phyloP scores from a whole-genome alignment of 2,797 vertebrate genomes.

The Acrocephalus scirpaceus region DNA sequence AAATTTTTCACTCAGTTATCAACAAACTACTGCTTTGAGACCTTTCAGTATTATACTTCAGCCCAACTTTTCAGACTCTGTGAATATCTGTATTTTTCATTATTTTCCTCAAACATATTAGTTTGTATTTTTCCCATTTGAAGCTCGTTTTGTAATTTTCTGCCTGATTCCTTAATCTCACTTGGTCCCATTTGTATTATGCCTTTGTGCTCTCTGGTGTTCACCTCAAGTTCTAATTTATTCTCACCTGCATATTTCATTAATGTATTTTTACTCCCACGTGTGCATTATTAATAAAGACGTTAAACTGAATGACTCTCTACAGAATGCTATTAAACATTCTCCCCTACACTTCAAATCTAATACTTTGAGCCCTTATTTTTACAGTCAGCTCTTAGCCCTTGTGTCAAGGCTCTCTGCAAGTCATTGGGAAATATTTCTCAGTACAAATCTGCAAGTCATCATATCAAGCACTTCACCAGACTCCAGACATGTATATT shows the following conservation, averaged over 20 bases:
- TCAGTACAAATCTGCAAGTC: background rate
- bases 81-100: background rate
- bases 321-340: conserved; percentile 42
- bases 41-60: background rate
- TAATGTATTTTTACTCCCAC: conserved; percentile 56
- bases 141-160: conserved; percentile 55
- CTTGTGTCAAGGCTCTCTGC: background rate
- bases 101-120: conserved; percentile 35
- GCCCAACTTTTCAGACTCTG: background rate
- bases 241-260: conserved; percentile 67
- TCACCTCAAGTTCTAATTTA: conserved; percentile 68
- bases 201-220: conserved; percentile 37
- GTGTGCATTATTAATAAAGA: conserved; percentile 64
- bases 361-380: conserved; percentile 28
- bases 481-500: background rate
- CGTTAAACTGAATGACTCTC: conserved; percentile 45
- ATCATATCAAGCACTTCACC: background rate
- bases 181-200: conserved; percentile 38
- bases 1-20: background rate
- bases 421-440: conserved; percentile 9
- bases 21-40: background rate
- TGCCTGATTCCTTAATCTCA: conserved; percentile 47
- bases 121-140: conserved; percentile 46
- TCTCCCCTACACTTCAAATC: background rate
- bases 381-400: conserved; percentile 2